phyloP scores from a whole-genome alignment of 2,888 invertebrate genomes.

The Caenorhabditis sp. region DNA sequence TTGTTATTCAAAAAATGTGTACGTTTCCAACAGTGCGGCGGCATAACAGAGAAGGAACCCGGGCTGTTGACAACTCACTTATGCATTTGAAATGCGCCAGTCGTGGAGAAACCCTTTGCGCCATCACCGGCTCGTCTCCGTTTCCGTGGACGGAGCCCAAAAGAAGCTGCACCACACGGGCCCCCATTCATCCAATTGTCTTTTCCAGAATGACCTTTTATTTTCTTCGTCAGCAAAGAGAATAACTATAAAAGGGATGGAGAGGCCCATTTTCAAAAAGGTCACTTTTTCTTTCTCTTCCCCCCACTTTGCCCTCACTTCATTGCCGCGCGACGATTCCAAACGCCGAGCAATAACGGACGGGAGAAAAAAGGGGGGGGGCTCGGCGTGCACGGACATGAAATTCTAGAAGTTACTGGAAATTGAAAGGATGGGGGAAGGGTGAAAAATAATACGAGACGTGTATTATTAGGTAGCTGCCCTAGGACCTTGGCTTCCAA shows the following conservation, averaged over 20 bases:
- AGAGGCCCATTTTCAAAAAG: conserved; percentile 10
- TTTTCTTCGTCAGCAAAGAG: neutral
- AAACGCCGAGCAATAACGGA: neutral
- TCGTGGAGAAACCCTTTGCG: conserved; percentile 9
- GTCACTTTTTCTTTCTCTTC: conserved; percentile 10
- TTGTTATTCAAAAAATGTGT: conserved; percentile 52
- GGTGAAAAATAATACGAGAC: conserved; percentile 50
- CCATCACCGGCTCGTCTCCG: neutral
- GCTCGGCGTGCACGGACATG: too few species aligned
- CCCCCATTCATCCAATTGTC: conserved; percentile 19
- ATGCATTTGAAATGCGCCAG: conserved; percentile 42
- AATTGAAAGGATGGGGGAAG: conserved; percentile 41
- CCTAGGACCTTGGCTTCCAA: conserved; percentile 1
- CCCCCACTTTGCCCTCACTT: conserved; percentile 1
- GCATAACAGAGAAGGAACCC: conserved; percentile 23
- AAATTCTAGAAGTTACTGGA: conserved; percentile 55
- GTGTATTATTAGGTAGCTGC: conserved; percentile 40
- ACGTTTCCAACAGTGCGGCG: conserved; percentile 39
- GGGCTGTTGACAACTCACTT: conserved; percentile 40
- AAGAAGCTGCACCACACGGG: conserved; percentile 1
- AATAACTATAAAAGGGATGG: neutral
- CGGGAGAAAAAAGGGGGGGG: neutral
- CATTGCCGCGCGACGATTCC: too few species aligned
- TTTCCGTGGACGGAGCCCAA: too few species aligned
- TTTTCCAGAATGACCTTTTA: conserved; percentile 7